Percentiles rank a stretch among this genome's conserved stretches.
Evolutionary conservation across 2,797 vertebrate species (phyloP).

Genomic region (Xenops minutus): DNA sequence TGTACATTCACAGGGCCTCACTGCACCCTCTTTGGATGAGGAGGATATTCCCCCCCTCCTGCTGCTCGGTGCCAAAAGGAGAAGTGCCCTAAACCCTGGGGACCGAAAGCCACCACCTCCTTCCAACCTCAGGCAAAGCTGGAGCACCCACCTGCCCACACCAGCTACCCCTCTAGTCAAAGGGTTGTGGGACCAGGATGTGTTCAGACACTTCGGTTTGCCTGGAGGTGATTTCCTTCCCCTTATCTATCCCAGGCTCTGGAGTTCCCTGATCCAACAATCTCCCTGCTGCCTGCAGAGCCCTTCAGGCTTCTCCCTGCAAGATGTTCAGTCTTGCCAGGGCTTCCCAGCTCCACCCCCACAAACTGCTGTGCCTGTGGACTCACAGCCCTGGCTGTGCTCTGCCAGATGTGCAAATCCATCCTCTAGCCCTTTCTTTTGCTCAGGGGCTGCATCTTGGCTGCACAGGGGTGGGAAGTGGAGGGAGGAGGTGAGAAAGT

Average conservation of each 20-base stretch:
- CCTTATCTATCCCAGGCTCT: rapidly evolving
- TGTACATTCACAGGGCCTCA: rapidly evolving
- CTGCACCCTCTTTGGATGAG: rapidly evolving
- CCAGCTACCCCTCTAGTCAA: background rate
- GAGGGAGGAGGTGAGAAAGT: background rate
- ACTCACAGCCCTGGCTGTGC: rapidly evolving
- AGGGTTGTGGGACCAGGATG: background rate
- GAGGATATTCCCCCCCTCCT: rapidly evolving
- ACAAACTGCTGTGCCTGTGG: rapidly evolving
- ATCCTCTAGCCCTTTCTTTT: rapidly evolving
- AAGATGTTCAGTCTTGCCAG: background rate
- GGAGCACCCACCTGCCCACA: background rate
- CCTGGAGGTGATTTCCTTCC: background rate
- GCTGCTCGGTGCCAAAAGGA: rapidly evolving
- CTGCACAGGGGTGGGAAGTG: rapidly evolving
- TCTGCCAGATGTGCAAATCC: background rate
- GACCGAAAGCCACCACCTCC: background rate
- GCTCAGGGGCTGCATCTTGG: rapidly evolving
- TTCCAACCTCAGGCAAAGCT: rapidly evolving
- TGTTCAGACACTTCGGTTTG: background rate
- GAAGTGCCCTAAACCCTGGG: rapidly evolving
- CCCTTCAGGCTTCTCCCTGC: background rate
- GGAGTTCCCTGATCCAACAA: background rate
- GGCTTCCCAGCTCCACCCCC: background rate
- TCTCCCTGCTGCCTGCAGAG: background rate